Conservation (phyloP, 2,888 invertebrate species). For the Dryomyza anilis region DNA sequence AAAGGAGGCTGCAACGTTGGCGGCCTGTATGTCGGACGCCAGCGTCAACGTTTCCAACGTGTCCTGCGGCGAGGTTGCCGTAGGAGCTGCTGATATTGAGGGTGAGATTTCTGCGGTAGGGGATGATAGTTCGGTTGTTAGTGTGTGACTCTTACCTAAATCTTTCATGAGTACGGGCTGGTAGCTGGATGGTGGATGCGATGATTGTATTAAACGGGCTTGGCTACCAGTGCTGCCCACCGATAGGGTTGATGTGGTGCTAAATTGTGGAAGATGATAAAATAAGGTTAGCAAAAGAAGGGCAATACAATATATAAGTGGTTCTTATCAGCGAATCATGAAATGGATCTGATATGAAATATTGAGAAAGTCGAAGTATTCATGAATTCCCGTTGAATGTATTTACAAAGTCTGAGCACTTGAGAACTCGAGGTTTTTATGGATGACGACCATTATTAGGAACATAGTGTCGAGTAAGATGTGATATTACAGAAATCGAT, state of each 20-base stretch:
- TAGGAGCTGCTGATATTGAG: constrained; percentile 23
- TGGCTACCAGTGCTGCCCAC: constrained; percentile 93
- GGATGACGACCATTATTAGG: no score
- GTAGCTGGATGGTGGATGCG: constrained; percentile 90
- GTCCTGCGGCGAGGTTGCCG: constrained; percentile 12
- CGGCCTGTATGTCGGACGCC: constrained; percentile 51
- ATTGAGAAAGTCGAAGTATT: no score
- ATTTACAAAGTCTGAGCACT: no score
- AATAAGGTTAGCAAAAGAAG: no score
- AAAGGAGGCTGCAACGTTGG: constrained; percentile 52
- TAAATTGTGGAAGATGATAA: no score
- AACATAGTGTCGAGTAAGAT: no score
- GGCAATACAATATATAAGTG: no score
- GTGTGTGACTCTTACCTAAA: constrained; percentile 74
- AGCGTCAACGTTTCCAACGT: constrained; percentile 33
- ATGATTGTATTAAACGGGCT: constrained; percentile 90
- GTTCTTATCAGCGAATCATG: no score
- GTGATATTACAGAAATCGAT: no score
- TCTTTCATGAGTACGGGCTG: constrained; percentile 88
- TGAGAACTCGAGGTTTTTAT: no score
- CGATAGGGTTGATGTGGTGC: constrained; percentile 91
- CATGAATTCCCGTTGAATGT: no score
- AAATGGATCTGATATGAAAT: no score
- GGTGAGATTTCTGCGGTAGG: constrained; percentile 34
- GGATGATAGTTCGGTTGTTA: constrained; percentile 44